Evolutionary conservation across 2,888 invertebrate species (phyloP), one percentile per base, ranked within the genome.

Genomic region (Pogonocherus hispidulus): DNA sequence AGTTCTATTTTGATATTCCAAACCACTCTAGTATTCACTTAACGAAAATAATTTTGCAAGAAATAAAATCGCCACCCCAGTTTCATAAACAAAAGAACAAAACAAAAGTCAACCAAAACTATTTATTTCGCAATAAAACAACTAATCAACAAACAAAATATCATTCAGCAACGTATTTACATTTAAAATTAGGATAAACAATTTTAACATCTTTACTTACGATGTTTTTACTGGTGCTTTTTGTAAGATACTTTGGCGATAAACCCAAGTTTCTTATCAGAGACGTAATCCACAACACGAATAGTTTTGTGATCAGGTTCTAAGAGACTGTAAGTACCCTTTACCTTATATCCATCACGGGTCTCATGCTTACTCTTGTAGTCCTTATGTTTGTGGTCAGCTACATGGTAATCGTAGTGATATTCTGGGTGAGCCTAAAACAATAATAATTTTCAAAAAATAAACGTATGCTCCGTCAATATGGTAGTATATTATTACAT

Each of bases 291-390:
- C 4, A 84, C 84, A 6, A 79, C 73, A 60, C 84, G 81, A 63
- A 83, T 76, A 49, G 81, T 81, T 68, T 82, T 83, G 73, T 83
- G 82, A 72, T 84, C 84, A 16, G 84, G 83, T 69, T 84, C 81
- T 65, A 83, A 71, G 18, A 84, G 75, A 63, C 80, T 83, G 80
- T 84, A 84, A 22, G 71, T 67, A 51, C 84, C 84, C 72, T 84
- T 83, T 35, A 84, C 83, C 78, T 82, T 83, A 78, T 82, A 78
- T 22, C 84, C 84, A 32, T 84, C 83, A 22, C 84, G 77, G n/a
- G 74, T 78, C 73, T 84, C 84, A 51, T 83, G 79, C 70, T 84
- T 81, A 72, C 78, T 80, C 73, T 83, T 82, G 80, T 76, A 80
- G 73, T 82, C 84, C 63, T 84, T 80, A 63, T 77, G 77, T 59